Evolutionary conservation across 2,888 invertebrate genomes (phyloP), one percentile per base, ranked within the genome.

Genomic region (Acrobasis repandana): DNA sequence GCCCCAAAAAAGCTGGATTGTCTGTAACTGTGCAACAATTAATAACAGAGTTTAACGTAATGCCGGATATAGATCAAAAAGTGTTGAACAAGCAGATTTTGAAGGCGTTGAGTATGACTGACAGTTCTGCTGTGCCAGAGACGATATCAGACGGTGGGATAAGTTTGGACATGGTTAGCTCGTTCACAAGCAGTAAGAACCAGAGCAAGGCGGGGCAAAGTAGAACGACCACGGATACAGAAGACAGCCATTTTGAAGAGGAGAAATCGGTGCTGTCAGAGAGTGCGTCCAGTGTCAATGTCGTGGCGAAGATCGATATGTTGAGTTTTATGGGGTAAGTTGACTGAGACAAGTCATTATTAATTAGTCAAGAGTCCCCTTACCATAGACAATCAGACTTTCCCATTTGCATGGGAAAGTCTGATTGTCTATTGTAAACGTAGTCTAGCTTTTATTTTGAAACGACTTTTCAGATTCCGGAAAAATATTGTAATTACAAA

Each of bases 281-380:
- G 0, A 68, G 74, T 43, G 81, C 82, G 0, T 77, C 82, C 0
- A 71, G 74, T 0, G 68, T 72, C 1, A 83, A 88, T 59, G 78
- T 90, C 0, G 79, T 87, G 4, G 77, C 80, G 0, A 82, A 79
- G 65, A 88, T 90, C 10, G 82, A 89, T 46, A 79, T 76, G 75
- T 71, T 90, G 66, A 80, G 86, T 1, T 90, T 88, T 67, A 88
- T 91, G 83, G 88, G 88, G 90, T 90, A 58, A 85, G 90, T 75
- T 47, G 0, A 28, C 0, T 28, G 4, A n/a, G n/a, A n/a, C n/a
- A n/a, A n/a, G n/a, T n/a, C n/a, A n/a, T n/a, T n/a, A n/a, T n/a
- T n/a, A n/a, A n/a, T n/a, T n/a, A n/a, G n/a, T n/a, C n/a, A n/a
- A n/a, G n/a, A n/a, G n/a, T n/a, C n/a, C n/a, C n/a, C n/a, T n/a